Conservation (phyloP, 1,140 invertebrate species). For the Drosophila ogumai region DNA sequence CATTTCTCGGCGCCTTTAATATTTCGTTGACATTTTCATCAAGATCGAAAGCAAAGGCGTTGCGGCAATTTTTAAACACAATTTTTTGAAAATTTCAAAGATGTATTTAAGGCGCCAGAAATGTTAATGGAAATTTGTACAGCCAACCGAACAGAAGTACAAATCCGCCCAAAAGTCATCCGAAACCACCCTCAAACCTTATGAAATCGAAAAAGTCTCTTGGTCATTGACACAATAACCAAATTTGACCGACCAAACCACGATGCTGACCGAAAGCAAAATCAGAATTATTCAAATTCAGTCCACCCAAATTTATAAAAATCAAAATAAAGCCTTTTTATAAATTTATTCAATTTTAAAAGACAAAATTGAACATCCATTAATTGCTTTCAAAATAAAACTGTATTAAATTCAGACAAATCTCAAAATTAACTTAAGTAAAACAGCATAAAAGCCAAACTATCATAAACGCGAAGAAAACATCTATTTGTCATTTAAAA, state of each 20-base stretch:
- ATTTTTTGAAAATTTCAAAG: slow-evolving; percentile 67
- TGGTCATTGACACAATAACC: slow-evolving; percentile 32
- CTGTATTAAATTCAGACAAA: neutral
- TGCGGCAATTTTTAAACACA: slow-evolving; percentile 60
- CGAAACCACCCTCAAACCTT: slow-evolving; percentile 25
- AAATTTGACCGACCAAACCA: slow-evolving; percentile 23
- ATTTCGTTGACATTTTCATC: slow-evolving; percentile 75
- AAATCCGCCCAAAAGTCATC: slow-evolving; percentile 23
- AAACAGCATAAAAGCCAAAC: neutral
- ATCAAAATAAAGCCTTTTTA: neutral
- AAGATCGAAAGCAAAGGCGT: slow-evolving; percentile 62
- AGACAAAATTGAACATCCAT: neutral
- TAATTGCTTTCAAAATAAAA: neutral
- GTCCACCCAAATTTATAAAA: neutral
- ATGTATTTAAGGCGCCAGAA: slow-evolving; percentile 77
- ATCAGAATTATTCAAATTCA: neutral
- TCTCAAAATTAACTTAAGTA: neutral
- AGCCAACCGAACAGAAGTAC: slow-evolving; percentile 32
- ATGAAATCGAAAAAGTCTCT: slow-evolving; percentile 24
- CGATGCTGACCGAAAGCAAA: neutral
- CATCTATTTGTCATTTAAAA: neutral
- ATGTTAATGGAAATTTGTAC: slow-evolving; percentile 45
- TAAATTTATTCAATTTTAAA: neutral
- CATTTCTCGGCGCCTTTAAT: slow-evolving; percentile 74
- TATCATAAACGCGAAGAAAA: neutral